Evolutionary conservation across 2,888 invertebrate species (phyloP).

Genomic region (Dorcus parallelipipedus): DNA sequence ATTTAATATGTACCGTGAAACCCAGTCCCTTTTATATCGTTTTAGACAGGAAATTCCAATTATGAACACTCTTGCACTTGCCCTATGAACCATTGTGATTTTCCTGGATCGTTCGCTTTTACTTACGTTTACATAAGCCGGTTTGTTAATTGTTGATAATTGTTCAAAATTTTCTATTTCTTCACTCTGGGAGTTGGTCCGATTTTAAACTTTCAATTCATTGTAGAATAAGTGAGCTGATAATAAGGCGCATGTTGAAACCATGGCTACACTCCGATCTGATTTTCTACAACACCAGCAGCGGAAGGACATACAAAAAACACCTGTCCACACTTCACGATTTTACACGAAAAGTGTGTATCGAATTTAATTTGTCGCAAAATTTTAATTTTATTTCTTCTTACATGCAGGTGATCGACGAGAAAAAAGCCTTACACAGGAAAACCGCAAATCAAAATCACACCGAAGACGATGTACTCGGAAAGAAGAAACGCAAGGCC

Average conservation of each 20-base stretch:
- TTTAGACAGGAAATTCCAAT: too few species aligned
- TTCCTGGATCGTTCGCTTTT: too few species aligned
- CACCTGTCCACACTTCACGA: neutral
- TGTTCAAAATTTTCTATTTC: too few species aligned
- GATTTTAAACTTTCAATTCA: too few species aligned
- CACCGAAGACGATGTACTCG: neutral
- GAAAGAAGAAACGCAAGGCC: neutral
- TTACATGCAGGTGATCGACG: conserved; percentile 25
- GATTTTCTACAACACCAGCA: neutral
- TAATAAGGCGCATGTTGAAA: neutral
- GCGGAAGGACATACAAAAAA: neutral
- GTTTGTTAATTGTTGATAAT: too few species aligned
- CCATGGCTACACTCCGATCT: neutral
- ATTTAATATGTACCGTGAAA: too few species aligned
- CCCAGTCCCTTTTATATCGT: too few species aligned
- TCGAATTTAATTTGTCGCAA: neutral
- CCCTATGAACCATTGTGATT: too few species aligned
- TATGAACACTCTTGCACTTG: too few species aligned
- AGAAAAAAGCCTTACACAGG: conserved; percentile 17
- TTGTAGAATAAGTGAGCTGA: conserved; percentile 6
- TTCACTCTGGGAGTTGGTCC: too few species aligned
- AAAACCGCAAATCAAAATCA: neutral
- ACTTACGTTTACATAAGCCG: too few species aligned
- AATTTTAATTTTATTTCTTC: neutral
- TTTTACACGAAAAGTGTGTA: neutral